A percentile compares a stretch with the other conserved stretches of the same genome.
Evolutionary conservation across 1,140 invertebrate genomes (phyloP).

Genomic region (Drosophila takahashii): DNA sequence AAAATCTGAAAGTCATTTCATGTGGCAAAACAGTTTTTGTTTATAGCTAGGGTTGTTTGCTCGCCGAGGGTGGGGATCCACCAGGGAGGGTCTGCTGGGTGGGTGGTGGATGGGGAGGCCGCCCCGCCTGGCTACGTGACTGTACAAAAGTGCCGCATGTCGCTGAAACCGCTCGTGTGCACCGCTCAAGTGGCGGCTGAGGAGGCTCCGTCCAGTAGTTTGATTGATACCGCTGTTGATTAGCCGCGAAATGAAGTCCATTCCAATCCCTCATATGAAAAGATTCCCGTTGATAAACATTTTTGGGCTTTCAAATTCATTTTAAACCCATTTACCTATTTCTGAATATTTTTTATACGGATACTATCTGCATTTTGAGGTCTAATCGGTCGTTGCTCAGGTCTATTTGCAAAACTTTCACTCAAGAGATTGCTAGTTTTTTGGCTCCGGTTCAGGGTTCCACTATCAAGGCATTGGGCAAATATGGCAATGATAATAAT

Average conservation of each 20-base stretch:
- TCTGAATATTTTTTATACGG: background rate
- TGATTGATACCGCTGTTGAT: slow-evolving; percentile 64
- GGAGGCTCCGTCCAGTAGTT: slow-evolving; percentile 33
- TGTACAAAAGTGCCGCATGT: slow-evolving; percentile 66
- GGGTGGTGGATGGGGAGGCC: too few species aligned
- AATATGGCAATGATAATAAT: slow-evolving; percentile 75
- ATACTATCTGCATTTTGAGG: background rate
- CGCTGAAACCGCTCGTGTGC: slow-evolving; percentile 49
- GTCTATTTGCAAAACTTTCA: slow-evolving; percentile 43
- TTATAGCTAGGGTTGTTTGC: slow-evolving; percentile 60
- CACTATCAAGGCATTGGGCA: slow-evolving; percentile 60
- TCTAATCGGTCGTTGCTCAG: slow-evolving; percentile 60
- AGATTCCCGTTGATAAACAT: slow-evolving; percentile 1
- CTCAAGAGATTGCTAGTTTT: slow-evolving; percentile 41
- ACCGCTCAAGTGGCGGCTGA: slow-evolving; percentile 57
- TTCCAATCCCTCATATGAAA: slow-evolving; percentile 2
- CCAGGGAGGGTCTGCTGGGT: background rate
- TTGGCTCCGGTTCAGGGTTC: slow-evolving; percentile 60
- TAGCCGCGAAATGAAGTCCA: slow-evolving; percentile 14
- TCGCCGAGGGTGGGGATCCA: background rate
- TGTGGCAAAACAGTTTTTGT: slow-evolving; percentile 68
- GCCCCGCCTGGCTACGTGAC: slow-evolving; percentile 64
- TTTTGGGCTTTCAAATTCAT: slow-evolving; percentile 3
- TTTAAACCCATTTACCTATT: background rate
- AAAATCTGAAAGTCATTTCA: slow-evolving; percentile 73